These are phyloP conservation scores for Polia nebulosa DNA, from an alignment of 2,888 invertebrate genomes.

Conservation along the genomic window DNA sequence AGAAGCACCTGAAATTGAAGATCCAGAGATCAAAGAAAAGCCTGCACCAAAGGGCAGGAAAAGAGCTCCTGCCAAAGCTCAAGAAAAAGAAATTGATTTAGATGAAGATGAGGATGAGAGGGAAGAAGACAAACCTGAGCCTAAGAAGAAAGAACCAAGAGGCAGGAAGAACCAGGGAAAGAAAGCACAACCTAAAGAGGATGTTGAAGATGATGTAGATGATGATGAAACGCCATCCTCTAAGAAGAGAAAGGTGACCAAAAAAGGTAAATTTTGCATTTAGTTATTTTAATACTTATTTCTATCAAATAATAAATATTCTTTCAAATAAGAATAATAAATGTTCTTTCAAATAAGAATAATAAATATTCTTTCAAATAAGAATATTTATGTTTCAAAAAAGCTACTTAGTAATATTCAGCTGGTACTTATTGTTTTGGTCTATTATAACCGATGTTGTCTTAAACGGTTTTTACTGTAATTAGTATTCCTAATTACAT, in stretches of 20 bases:
- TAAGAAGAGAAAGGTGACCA: conserved; percentile 79
- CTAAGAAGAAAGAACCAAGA: conserved; percentile 83
- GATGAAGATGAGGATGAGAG: conserved; percentile 70
- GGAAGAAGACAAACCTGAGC: conserved; percentile 75
- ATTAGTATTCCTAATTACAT: too few relatives aligned
- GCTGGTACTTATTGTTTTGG: too few relatives aligned
- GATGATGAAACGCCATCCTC: conserved; percentile 73
- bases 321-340: too few relatives aligned
- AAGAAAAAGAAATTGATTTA: conserved; percentile 75
- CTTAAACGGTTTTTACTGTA: too few relatives aligned
- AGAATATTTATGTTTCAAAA: too few relatives aligned
- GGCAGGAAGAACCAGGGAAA: conserved; percentile 79
- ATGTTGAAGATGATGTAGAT: conserved; percentile 68
- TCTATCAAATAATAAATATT: not conserved
- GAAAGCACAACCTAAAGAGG: conserved; percentile 80
- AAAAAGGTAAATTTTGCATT: conserved; percentile 73
- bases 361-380: too few relatives aligned
- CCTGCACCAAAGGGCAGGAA: conserved; percentile 69
- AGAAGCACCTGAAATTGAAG: conserved; percentile 70
- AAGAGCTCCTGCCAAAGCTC: conserved; percentile 69
- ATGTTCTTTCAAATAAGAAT: too few relatives aligned
- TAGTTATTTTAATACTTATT: not conserved
- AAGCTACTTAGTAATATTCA: too few relatives aligned
- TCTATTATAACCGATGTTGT: too few relatives aligned
- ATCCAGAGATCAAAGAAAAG: conserved; percentile 76